phyloP scores from a whole-genome alignment of 92 coral and sea anemone species.

The Porites evermanni region DNA sequence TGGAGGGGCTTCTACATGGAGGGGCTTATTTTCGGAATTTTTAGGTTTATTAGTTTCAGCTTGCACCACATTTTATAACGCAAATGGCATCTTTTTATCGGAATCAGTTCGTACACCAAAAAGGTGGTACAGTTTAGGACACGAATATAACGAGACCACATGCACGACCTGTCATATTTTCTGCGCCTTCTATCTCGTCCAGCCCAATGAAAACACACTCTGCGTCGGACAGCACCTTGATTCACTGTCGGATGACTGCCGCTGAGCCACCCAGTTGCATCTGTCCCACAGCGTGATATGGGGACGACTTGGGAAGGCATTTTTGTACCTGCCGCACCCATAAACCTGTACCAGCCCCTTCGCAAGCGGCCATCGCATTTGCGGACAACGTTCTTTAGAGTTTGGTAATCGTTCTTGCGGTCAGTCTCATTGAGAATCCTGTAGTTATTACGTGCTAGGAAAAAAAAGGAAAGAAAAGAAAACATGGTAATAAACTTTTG shows the following conservation, averaged over 20 bases:
- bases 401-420: neutral
- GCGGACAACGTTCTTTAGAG: neutral
- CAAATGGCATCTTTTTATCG: neutral
- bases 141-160: conserved; percentile 8
- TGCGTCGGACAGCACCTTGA: conserved; percentile 30
- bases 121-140: conserved; percentile 36
- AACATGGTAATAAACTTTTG: neutral
- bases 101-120: conserved; percentile 20
- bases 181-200: neutral
- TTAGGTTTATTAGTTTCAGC: neutral
- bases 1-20: no score
- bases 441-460: neutral
- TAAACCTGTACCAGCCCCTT: conserved; percentile 40
- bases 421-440: neutral
- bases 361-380: neutral
- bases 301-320: conserved; percentile 37
- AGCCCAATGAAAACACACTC: conserved; percentile 41
- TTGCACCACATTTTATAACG: conserved; percentile 24
- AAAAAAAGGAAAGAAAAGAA: no score
- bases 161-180: conserved; percentile 5
- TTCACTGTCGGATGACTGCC: conserved; percentile 35
- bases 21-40: no score
- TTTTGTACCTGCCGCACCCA: conserved; percentile 34
- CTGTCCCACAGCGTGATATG: conserved; percentile 27
- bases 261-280: conserved; percentile 44